phyloP scores from a whole-genome alignment of 2,888 invertebrate species.

The Neoaliturus tenellus region DNA sequence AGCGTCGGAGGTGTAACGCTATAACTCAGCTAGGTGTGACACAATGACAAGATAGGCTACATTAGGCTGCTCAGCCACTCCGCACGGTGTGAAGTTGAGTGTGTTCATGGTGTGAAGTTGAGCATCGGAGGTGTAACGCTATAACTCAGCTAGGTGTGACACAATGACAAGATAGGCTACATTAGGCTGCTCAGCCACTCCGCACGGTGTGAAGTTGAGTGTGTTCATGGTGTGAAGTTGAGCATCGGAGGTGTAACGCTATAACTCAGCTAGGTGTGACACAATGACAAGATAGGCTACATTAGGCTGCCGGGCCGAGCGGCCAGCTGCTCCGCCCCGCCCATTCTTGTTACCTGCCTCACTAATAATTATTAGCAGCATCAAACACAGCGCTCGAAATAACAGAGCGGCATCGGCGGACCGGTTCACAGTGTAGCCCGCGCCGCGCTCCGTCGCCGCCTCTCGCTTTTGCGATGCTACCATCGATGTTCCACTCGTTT shows the following conservation, averaged over 20 bases:
- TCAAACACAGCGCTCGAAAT: slow-evolving; percentile 59
- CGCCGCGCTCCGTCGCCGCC: not conserved
- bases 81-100: not conserved
- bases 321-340: slow-evolving; percentile 54
- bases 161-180: slow-evolving; percentile 34
- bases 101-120: not conserved
- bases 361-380: slow-evolving; percentile 60
- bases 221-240: slow-evolving; percentile 18
- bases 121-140: not conserved
- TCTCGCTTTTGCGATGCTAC: not conserved
- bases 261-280: slow-evolving; percentile 42
- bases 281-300: slow-evolving; percentile 49
- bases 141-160: slow-evolving; percentile 35
- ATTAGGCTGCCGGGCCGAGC: slow-evolving; percentile 54
- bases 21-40: slow-evolving; percentile 36
- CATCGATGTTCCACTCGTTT: too few species aligned
- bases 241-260: slow-evolving; percentile 1
- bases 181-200: slow-evolving; percentile 31
- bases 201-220: not conserved
- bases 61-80: slow-evolving; percentile 42
- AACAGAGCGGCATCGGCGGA: slow-evolving; percentile 57
- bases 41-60: slow-evolving; percentile 33
- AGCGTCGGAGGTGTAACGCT: not conserved
- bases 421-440: slow-evolving; percentile 54
- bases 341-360: slow-evolving; percentile 56